phyloP scores from a whole-genome alignment of 1,140 invertebrate species.

The Mesaphorura yosii region DNA sequence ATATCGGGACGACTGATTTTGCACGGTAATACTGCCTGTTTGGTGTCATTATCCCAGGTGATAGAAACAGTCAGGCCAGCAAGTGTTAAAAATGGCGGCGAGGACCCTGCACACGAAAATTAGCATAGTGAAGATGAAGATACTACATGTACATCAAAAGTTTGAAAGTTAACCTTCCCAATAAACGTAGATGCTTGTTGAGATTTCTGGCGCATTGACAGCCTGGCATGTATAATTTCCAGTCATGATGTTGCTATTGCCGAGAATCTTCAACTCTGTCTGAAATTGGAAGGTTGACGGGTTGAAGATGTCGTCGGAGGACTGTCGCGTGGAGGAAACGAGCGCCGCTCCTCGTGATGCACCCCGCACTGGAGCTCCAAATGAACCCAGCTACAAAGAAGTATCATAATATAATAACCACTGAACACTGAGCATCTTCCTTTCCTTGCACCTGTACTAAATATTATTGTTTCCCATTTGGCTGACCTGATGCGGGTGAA shows the following conservation, averaged over 20 bases:
- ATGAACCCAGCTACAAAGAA: too few species aligned
- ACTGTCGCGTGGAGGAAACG: neutral
- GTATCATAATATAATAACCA: too few species aligned
- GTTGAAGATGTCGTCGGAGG: neutral
- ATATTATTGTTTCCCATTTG: neutral
- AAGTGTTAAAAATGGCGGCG: slow-evolving; percentile 13
- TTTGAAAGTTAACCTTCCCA: slow-evolving; percentile 13
- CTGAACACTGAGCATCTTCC: neutral
- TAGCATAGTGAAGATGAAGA: neutral
- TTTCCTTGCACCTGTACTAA: neutral
- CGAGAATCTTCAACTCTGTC: neutral
- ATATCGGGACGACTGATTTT: slow-evolving; percentile 10
- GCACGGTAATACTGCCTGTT: slow-evolving; percentile 5
- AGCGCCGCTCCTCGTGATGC: neutral
- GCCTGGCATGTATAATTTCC: slow-evolving; percentile 23
- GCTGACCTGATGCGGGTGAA: slow-evolving; percentile 13
- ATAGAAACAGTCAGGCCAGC: slow-evolving; percentile 3
- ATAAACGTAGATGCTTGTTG: slow-evolving; percentile 14
- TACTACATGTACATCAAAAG: neutral
- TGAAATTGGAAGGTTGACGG: neutral
- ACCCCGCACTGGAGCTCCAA: slow-evolving; percentile 4
- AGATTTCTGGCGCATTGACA: neutral
- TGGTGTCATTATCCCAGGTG: neutral
- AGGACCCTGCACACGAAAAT: slow-evolving; percentile 4
- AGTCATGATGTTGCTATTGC: slow-evolving; percentile 1